Conservation (phyloP, 2,113 vertebrate species). For the Meriones unguiculatus region DNA sequence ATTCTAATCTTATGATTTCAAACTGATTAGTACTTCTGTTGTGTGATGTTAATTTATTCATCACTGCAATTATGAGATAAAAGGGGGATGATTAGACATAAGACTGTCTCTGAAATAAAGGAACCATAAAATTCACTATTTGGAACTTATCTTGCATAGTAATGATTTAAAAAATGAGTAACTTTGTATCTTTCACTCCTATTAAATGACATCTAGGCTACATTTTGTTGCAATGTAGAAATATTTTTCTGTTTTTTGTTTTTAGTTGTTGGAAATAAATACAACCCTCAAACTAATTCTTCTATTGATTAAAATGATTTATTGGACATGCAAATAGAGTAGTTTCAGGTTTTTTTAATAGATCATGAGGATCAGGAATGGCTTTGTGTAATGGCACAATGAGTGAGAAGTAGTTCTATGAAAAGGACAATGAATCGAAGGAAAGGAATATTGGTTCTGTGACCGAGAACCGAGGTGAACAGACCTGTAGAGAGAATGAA, state of each 20-base stretch:
- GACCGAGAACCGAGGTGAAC: neutral
- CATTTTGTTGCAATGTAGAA: neutral
- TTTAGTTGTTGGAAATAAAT: slow-evolving; percentile 9
- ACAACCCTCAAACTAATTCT: neutral
- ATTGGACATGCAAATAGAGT: neutral
- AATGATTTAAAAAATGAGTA: neutral
- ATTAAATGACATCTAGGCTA: neutral
- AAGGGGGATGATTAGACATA: neutral
- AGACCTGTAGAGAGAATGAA: neutral
- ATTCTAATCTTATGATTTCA: neutral
- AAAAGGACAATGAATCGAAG: slow-evolving; percentile 1
- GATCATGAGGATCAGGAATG: neutral
- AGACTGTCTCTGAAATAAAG: neutral
- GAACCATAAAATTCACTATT: neutral
- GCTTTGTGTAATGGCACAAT: neutral
- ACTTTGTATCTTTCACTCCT: neutral
- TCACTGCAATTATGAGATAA: neutral
- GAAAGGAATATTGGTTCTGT: neutral
- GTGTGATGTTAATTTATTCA: neutral
- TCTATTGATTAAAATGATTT: neutral
- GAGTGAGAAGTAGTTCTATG: neutral
- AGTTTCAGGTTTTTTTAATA: slow-evolving; percentile 20
- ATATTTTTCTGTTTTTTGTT: neutral
- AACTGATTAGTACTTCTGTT: neutral
- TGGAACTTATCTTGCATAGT: neutral